phyloP scores from a whole-genome alignment of 92 coral and sea anemone species.

The Diadumene lineata region DNA sequence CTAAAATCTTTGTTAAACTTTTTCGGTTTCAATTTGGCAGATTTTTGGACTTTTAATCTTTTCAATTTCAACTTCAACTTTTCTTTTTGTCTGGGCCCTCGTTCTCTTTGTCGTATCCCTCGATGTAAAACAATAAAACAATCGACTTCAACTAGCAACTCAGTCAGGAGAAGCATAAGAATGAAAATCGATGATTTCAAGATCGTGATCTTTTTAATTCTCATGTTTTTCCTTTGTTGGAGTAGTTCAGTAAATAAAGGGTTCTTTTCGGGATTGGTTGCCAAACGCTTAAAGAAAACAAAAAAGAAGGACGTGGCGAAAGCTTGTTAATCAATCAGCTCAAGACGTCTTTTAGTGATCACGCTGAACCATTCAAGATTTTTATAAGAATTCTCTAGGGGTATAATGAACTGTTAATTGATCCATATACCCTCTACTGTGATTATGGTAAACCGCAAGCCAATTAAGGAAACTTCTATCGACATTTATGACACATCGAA shows the following conservation, averaged over 20 bases:
- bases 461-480: neutral
- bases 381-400: slow-evolving; percentile 1
- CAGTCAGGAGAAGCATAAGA: neutral
- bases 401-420: slow-evolving; percentile 7
- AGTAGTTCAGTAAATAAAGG: no score
- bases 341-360: no score
- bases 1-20: slow-evolving; percentile 11
- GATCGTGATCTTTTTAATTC: no score
- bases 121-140: slow-evolving; percentile 13
- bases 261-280: no score
- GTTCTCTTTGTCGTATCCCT: neutral
- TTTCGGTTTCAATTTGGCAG: neutral
- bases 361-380: no score
- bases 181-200: neutral
- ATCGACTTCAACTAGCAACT: neutral
- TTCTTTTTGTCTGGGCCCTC: neutral
- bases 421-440: slow-evolving; percentile 5
- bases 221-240: no score
- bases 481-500: neutral
- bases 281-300: no score
- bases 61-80: neutral
- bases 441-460: slow-evolving; percentile 8
- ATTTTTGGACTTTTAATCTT: neutral
- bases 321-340: no score
- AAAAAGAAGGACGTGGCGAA: no score